Percentiles rank a stretch among this genome's conserved stretches.
Conservation (phyloP, 1,140 invertebrate genomes). For the Bombus polaris region DNA sequence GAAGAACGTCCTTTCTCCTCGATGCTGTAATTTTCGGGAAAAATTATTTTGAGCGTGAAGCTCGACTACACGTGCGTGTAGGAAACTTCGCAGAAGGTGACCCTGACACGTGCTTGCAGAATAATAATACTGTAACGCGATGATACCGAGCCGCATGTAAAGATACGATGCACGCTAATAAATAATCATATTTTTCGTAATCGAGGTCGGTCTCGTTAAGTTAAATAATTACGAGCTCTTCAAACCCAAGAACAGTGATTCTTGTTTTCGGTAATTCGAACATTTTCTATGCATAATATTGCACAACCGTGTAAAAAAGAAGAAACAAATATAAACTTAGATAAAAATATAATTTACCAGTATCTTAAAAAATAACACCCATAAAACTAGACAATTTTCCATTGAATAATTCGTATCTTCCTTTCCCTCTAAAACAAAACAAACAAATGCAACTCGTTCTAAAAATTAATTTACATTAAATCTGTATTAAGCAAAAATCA, state of each 20-base stretch:
- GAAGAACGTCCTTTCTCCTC: background rate
- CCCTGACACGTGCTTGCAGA: constrained; percentile 40
- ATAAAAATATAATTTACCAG: too few relatives aligned
- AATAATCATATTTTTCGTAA: background rate
- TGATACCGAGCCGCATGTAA: background rate
- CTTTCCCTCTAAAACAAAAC: background rate
- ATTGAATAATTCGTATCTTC: background rate
- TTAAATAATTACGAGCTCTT: background rate
- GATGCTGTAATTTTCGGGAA: constrained; percentile 29
- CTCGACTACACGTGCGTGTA: background rate
- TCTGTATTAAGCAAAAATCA: background rate
- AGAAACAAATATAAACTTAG: too few relatives aligned
- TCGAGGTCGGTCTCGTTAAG: background rate
- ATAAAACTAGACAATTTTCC: background rate
- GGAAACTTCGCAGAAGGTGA: constrained; percentile 23
- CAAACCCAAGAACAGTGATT: background rate
- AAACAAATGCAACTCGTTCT: background rate
- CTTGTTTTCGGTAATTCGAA: background rate
- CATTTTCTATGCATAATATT: too few relatives aligned
- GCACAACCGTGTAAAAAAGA: too few relatives aligned
- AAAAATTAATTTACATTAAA: background rate
- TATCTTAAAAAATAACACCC: too few relatives aligned
- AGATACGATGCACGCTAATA: background rate
- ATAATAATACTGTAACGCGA: constrained; percentile 20
- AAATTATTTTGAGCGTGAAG: constrained; percentile 30